Percentiles rank a stretch among this genome's conserved stretches.
phyloP scores from a whole-genome alignment of 1,140 invertebrate genomes.

The Papilio dardanus region DNA sequence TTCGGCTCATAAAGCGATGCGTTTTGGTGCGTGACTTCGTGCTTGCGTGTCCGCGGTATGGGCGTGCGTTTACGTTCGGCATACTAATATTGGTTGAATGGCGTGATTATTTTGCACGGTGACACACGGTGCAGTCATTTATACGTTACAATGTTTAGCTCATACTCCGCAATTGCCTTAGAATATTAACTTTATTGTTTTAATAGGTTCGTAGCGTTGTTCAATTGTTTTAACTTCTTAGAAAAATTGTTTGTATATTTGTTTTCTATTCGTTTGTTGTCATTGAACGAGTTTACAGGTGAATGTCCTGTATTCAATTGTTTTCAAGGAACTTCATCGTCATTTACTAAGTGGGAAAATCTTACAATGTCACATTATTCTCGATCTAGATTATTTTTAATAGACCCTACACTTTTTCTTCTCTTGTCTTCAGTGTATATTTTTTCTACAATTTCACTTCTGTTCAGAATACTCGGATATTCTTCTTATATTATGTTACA shows the following conservation, averaged over 20 bases:
- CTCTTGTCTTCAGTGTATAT: neutral
- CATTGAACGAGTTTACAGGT: neutral
- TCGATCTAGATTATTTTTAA: too few relatives aligned
- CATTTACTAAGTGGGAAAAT: neutral
- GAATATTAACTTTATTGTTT: conserved; percentile 30
- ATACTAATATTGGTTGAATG: conserved; percentile 33
- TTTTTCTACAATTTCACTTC: too few relatives aligned
- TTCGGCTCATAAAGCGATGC: conserved; percentile 26
- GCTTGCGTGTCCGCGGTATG: conserved; percentile 20
- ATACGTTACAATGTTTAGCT: conserved; percentile 24
- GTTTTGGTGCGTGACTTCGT: conserved; percentile 30
- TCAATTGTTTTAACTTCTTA: conserved; percentile 4
- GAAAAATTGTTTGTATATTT: neutral
- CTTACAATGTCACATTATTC: too few relatives aligned
- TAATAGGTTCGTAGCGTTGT: conserved; percentile 8
- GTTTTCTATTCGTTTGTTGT: neutral
- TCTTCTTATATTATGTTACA: too few relatives aligned
- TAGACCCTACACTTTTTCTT: too few relatives aligned
- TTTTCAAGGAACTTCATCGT: neutral
- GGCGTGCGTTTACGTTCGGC: conserved; percentile 28
- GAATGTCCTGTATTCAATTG: conserved; percentile 2
- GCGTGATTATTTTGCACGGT: conserved; percentile 32
- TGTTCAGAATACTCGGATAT: too few relatives aligned
- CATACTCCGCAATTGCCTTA: conserved; percentile 13
- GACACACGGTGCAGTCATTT: conserved; percentile 27